These are phyloP conservation scores for Dolichomitus sp. DNA, from an alignment of 2,888 invertebrate species.

Conservation along the genomic window DNA sequence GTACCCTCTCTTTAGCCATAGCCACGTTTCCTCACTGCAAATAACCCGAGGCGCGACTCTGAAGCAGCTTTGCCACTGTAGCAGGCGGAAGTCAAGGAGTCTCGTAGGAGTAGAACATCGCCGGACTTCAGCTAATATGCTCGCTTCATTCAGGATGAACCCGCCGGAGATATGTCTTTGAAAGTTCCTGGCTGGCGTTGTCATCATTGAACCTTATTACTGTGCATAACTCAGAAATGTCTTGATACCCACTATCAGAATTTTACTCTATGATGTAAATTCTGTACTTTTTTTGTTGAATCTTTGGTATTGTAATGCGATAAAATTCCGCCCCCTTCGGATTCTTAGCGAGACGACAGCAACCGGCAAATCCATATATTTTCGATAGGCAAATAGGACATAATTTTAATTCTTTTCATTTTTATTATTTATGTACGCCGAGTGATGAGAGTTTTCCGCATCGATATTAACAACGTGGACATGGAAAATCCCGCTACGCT, in stretches of 20 bases:
- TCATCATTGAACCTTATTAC: conserved; percentile 16
- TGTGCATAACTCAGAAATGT: neutral
- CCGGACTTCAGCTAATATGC: conserved; percentile 43
- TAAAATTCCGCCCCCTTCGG: no score
- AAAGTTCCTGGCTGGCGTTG: conserved; percentile 19
- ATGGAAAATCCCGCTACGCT: no score
- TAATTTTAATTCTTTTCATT: no score
- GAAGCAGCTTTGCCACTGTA: conserved; percentile 8
- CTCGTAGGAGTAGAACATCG: conserved; percentile 50
- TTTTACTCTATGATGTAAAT: neutral
- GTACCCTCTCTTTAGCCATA: conserved; percentile 83
- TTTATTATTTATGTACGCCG: no score
- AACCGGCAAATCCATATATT: no score
- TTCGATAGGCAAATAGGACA: no score
- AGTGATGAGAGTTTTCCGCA: no score
- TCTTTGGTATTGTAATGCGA: neutral
- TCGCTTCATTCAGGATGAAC: conserved; percentile 45
- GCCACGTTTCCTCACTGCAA: conserved; percentile 49
- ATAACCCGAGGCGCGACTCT: conserved; percentile 44
- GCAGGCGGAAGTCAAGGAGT: conserved; percentile 50
- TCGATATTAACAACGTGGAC: no score
- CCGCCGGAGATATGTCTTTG: conserved; percentile 33
- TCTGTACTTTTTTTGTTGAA: neutral
- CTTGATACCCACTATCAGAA: neutral
- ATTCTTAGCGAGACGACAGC: no score